Evolutionary conservation across 2,113 vertebrate genomes (phyloP), one percentile per base, ranked within the genome.

Genomic region (Seriola rivoliana): DNA sequence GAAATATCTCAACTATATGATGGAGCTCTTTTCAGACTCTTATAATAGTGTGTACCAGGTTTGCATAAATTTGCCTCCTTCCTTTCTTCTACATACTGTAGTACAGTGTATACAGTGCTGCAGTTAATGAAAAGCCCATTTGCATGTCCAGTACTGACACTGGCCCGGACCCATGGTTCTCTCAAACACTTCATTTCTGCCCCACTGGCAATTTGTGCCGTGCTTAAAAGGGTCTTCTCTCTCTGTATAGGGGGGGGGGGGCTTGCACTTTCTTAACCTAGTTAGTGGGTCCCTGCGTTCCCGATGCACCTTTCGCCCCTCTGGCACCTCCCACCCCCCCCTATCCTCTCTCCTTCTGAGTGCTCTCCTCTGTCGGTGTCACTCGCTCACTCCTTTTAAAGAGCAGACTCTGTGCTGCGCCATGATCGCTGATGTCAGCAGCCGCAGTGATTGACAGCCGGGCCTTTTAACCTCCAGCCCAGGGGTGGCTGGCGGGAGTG

Each of bases 381-480:
- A 89, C 91, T 91, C 74, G 85, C 83, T 82, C 67, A 32, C 87
- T 92, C 77, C 75, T 90, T 81, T 92, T 91, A 94, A 93, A 88
- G 82, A 86, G 84, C 85, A 67, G 75, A 72, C 84, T 86, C 69
- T 76, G 85, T 71, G 71, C 85, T 81, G 78, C 34, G 57, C 78
- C 80, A 80, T 79, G 88, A 90, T 88, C 80, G 94, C 94, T 95
- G 93, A 95, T 94, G 92, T 93, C 93, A 95, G 94, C 94, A 94
- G 88, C 85, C 72, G 64, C 70, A 1, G 70, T 91, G 92, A 96
- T 90, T 92, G 95, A 95, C 94, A 94, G 89, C 72, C 80, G 54
- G 86, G 90, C 89, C 93, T 95, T 90, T 95, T 90, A 94, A 92
- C 92, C 93, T 87, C 76, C 77, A 80, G 87, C 78, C 68, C 82